Evolutionary conservation across 2,888 invertebrate genomes (phyloP).

Genomic region (Meteorus colon): DNA sequence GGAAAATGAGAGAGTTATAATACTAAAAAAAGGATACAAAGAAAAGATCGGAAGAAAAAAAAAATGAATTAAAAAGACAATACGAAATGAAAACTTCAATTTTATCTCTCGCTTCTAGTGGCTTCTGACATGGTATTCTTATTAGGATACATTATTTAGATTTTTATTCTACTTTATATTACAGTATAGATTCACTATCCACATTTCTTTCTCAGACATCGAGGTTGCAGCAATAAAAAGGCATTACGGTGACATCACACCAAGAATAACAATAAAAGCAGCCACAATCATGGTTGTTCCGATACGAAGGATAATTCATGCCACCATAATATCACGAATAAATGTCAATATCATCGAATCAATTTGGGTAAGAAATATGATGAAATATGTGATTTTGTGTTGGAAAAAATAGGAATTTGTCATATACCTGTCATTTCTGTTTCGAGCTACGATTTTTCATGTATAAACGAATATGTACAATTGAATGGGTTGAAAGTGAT

Average conservation of each 20-base stretch:
- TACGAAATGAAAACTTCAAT: not conserved
- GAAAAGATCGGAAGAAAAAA: not conserved
- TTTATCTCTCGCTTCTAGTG: not conserved
- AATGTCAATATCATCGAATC: slow-evolving; percentile 46
- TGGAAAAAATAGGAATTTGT: too few relatives aligned
- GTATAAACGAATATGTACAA: too few relatives aligned
- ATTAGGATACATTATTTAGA: not conserved
- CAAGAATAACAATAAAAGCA: not conserved
- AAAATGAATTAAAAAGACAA: not conserved
- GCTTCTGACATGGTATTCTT: not conserved
- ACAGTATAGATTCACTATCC: not conserved
- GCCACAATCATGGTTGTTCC: slow-evolving; percentile 19
- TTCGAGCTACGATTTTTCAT: too few relatives aligned
- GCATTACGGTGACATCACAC: not conserved
- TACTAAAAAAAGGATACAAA: not conserved
- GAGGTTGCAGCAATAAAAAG: not conserved
- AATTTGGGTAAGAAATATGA: slow-evolving; percentile 42
- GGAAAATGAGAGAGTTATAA: not conserved
- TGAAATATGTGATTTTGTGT: too few relatives aligned
- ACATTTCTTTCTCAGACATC: not conserved
- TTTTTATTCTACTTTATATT: not conserved
- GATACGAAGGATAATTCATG: slow-evolving; percentile 17
- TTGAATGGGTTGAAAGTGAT: not conserved
- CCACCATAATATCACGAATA: slow-evolving; percentile 47
- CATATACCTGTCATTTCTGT: too few relatives aligned